Percentiles rank a stretch among this genome's conserved stretches.
Conservation (phyloP, 2,888 invertebrate species). For the Chloroclystis v-ata region DNA sequence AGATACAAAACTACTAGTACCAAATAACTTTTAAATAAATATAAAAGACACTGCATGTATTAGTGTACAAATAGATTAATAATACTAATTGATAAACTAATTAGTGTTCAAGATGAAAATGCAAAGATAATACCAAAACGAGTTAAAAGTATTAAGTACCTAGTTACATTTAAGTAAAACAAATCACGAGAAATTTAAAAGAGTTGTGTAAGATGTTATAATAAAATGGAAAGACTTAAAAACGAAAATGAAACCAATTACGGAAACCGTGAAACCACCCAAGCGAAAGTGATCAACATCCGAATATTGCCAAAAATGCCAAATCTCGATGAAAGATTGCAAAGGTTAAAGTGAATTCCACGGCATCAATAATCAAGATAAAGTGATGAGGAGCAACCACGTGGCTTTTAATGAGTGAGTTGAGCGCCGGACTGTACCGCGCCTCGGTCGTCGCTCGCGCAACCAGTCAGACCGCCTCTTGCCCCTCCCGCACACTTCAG, state of each 20-base stretch:
- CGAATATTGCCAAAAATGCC: constrained; percentile 14
- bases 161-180: too few species aligned
- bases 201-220: too few species aligned
- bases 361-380: constrained; percentile 41
- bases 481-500: constrained; percentile 48
- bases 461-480: constrained; percentile 73
- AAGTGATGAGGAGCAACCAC: constrained; percentile 38
- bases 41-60: too few species aligned
- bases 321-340: constrained; percentile 29
- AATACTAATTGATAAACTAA: too few species aligned
- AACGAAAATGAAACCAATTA: constrained; percentile 8
- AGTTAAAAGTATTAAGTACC: too few species aligned
- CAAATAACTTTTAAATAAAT: too few species aligned
- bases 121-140: too few species aligned
- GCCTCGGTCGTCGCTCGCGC: constrained; percentile 75
- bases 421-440: constrained; percentile 60
- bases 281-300: constrained; percentile 18
- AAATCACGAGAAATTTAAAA: too few species aligned
- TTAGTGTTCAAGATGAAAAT: too few species aligned
- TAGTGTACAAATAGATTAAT: too few species aligned
- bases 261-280: constrained; percentile 5
- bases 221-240: too few species aligned
- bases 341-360: constrained; percentile 38
- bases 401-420: constrained; percentile 53
- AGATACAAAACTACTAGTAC: too few species aligned